Percentiles rank a stretch among this genome's conserved stretches.
Conservation (phyloP, 2,113 vertebrate genomes). For the Engystomops pustulosus region DNA sequence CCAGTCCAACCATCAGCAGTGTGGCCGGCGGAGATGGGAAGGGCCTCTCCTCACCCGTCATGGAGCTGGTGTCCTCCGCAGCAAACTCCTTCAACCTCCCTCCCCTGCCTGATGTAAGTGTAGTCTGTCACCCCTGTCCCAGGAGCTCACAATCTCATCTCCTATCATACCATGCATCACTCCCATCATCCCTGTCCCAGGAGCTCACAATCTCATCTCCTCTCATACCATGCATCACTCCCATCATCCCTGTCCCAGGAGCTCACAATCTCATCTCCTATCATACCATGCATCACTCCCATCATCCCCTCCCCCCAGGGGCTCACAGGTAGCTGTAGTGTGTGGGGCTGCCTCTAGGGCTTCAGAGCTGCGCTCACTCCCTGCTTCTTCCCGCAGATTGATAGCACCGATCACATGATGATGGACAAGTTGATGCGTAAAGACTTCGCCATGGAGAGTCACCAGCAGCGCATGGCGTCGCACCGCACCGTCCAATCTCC, state of each 20-base stretch:
- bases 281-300: background rate
- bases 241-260: too few species aligned
- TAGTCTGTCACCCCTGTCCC: background rate
- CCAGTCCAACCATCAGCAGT: constrained; percentile 78
- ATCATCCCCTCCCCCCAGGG: background rate
- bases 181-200: background rate
- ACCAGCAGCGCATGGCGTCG: constrained; percentile 71
- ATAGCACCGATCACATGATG: constrained; percentile 76
- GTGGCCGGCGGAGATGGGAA: constrained; percentile 74
- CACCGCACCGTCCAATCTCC: constrained; percentile 80
- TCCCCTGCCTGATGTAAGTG: constrained; percentile 80
- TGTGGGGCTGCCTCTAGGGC: too few species aligned
- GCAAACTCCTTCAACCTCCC: constrained; percentile 77
- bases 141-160: background rate
- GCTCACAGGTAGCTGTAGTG: too few species aligned
- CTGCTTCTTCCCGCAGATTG: constrained; percentile 71
- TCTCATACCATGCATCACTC: background rate
- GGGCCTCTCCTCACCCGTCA: constrained; percentile 67
- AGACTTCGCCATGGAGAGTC: constrained; percentile 67
- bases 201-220: too few species aligned
- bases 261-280: background rate
- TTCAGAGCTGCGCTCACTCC: background rate
- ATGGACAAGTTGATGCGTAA: constrained; percentile 74
- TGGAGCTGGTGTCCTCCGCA: constrained; percentile 75
- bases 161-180: background rate